Evolutionary conservation across 2,888 invertebrate genomes (phyloP), one percentile per base, ranked within the genome.

Genomic region (Fragum sueziense): DNA sequence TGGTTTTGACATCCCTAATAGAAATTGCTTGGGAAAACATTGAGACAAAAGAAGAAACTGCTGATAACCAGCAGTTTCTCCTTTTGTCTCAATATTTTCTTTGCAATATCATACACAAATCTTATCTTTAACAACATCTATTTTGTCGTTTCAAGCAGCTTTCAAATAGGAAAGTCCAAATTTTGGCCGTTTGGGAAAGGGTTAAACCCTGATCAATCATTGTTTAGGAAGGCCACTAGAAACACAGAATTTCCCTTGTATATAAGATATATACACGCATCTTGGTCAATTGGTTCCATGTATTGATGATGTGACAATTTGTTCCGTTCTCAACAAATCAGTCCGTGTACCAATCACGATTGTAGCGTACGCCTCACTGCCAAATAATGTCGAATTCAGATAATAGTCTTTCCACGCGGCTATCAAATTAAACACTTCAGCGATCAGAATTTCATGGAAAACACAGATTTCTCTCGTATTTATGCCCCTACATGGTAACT

Each of bases 341-440:
- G 65, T 65, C 27, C 25, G 2, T 27, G 20, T 37, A 34, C 65
- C 76, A 76, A 68, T 57, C 67, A 67, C 54, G 68, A 41, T 37
- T 65, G 41, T 37, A 41, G 37, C 25, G 41, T 65, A 65, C 65
- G 65, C 65, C 25, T 65, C 65, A 65, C 41, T 65, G 65, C 65
- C 65, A 65, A 65, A 65, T 65, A 65, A 65, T 41, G 41, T 65
- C 65, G 41, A 34, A 65, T 34, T 41, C 41, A 37, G 65, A 65
- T 65, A 65, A 65, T 65, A 41, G 65, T n/a, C 41, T 41, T 41
- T 22, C 37, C 41, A 37, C 57, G 71, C 27, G 33, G 34, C 79
- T 76, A 80, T 80, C 75, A 76, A 80, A 80, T 80, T 80, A 76
- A 69, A 80, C 73, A 54, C 68, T 37, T 74, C 54, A 29, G 37